Evolutionary conservation across 2,797 vertebrate species (phyloP).

Genomic region (Gymnodraco acuticeps): DNA sequence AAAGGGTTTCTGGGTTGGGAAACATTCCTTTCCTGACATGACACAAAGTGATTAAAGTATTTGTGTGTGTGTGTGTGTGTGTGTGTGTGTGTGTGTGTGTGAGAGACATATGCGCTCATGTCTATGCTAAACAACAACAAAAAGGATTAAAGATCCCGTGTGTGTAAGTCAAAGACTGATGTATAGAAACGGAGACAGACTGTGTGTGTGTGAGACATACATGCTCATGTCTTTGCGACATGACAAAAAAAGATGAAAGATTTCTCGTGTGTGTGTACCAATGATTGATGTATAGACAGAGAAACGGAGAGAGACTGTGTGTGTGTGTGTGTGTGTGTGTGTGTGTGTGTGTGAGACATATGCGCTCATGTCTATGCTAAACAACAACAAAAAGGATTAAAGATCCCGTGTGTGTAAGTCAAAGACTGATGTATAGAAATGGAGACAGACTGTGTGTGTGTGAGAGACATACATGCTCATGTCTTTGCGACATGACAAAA

Average conservation of each 20-base stretch:
- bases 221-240: constrained; percentile 41
- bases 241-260: constrained; percentile 63
- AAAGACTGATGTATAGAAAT: too few species aligned
- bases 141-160: too few species aligned
- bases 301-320: constrained; percentile 32
- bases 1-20: constrained; percentile 80
- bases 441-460: too few species aligned
- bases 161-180: too few species aligned
- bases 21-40: constrained; percentile 86
- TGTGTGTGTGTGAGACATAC: constrained; percentile 13
- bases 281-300: constrained; percentile 56
- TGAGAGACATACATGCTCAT: too few species aligned
- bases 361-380: too few species aligned
- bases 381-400: too few species aligned
- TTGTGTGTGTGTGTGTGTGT: constrained; percentile 21
- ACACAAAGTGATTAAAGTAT: constrained; percentile 83
- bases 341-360: constrained; percentile 11
- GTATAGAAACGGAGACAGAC: too few species aligned
- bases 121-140: too few species aligned
- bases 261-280: constrained; percentile 25
- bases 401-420: too few species aligned
- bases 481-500: too few species aligned
- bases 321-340: too few species aligned
- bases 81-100: constrained; percentile 2
- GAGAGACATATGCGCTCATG: background rate